Conservation (phyloP, 2,113 vertebrate genomes). For the Hemiprocne comata region DNA sequence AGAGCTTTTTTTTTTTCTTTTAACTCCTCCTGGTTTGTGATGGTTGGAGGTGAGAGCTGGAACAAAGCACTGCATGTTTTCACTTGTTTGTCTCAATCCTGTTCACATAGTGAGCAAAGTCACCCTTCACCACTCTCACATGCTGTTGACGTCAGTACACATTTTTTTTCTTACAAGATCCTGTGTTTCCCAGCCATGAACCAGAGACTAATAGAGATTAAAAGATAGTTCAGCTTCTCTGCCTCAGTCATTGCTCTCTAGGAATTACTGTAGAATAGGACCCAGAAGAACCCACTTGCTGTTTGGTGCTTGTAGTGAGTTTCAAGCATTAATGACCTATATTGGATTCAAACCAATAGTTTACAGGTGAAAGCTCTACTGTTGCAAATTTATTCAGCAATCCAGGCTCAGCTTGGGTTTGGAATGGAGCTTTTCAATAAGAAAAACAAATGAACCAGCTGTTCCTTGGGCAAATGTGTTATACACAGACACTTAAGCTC, state of each 20-base stretch:
- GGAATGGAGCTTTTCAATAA: constrained; percentile 17
- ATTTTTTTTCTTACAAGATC: not conserved
- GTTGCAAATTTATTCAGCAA: not conserved
- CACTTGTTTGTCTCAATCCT: not conserved
- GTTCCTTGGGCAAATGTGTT: constrained; percentile 33
- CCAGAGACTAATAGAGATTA: not conserved
- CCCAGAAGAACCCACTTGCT: not conserved
- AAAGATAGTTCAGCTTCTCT: constrained; percentile 14
- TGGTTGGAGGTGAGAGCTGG: not conserved
- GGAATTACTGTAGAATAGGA: not conserved
- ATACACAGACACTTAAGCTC: not conserved
- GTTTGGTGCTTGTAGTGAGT: not conserved
- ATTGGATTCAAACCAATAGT: not conserved
- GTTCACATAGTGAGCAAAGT: not conserved
- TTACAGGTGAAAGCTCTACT: not conserved
- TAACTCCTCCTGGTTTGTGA: not conserved
- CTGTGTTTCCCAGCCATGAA: not conserved
- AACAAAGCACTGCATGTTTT: not conserved
- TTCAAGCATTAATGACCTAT: not conserved
- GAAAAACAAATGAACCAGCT: constrained; percentile 45
- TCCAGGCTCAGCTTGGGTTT: not conserved
- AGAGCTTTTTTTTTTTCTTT: not conserved
- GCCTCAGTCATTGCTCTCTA: not conserved
- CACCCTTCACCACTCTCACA: not conserved
- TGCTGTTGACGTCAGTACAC: not conserved